These are phyloP conservation scores for Arctia plantaginis DNA, from an alignment of 2,888 invertebrate species.

Conservation along the genomic window DNA sequence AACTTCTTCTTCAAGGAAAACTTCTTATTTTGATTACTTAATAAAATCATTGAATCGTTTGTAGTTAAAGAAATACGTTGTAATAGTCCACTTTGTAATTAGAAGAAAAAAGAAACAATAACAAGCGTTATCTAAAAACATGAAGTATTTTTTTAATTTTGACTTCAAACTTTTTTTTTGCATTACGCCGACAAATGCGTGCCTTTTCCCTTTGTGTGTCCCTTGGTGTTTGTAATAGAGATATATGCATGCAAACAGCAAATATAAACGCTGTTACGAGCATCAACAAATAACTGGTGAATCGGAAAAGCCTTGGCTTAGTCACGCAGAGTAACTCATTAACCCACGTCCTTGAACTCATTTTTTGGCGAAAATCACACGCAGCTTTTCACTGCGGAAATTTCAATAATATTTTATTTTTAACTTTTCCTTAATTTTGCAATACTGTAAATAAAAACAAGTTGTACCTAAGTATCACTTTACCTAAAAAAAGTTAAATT, in stretches of 20 bases:
- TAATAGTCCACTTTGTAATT: neutral
- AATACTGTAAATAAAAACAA: too few species aligned
- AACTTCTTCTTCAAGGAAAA: neutral
- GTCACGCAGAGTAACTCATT: conserved; percentile 70
- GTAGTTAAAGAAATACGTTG: neutral
- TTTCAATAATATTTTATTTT: conserved; percentile 42
- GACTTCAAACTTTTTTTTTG: too few species aligned
- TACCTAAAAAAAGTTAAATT: neutral
- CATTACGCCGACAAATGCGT: neutral
- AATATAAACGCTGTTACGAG: conserved; percentile 43
- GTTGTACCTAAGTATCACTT: too few species aligned
- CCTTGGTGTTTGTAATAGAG: conserved; percentile 47
- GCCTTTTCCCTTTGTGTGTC: neutral
- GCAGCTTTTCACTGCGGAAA: conserved; percentile 57
- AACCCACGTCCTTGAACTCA: conserved; percentile 62
- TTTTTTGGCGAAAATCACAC: conserved; percentile 59
- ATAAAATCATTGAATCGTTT: neutral
- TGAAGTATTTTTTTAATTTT: too few species aligned
- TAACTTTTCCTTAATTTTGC: conserved; percentile 19
- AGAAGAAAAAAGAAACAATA: neutral
- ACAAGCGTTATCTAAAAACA: neutral
- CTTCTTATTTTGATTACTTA: neutral
- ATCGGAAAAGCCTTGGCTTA: conserved; percentile 57
- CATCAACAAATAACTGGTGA: conserved; percentile 41
- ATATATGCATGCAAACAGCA: conserved; percentile 49